Percentiles rank a stretch among this genome's conserved stretches.
phyloP scores from a whole-genome alignment of 2,888 invertebrate genomes.

The Coecobrya sp. region DNA sequence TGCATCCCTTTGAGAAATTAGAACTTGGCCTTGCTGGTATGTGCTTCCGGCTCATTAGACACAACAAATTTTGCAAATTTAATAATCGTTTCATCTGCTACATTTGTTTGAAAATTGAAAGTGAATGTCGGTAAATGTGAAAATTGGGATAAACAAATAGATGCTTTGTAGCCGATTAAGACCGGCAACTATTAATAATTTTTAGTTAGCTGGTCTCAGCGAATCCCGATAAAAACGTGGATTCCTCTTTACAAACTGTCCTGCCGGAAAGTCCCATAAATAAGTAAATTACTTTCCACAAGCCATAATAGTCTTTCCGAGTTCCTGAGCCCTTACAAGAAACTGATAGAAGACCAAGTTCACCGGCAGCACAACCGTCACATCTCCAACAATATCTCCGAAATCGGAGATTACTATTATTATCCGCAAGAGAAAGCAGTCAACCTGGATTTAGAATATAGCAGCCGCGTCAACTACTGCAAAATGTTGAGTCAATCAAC shows the following conservation, averaged over 20 bases:
- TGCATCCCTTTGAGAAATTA: constrained; percentile 46
- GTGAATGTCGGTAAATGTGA: neutral
- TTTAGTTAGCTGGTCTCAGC: neutral
- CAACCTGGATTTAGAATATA: constrained; percentile 77
- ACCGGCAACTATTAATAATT: neutral
- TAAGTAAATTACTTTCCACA: neutral
- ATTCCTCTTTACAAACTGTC: neutral
- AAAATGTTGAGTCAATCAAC: constrained; percentile 84
- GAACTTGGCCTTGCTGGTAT: constrained; percentile 2
- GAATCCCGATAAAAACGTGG: neutral
- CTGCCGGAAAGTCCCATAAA: neutral
- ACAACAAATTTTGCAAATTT: constrained; percentile 32
- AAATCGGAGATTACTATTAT: neutral
- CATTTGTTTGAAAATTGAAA: neutral
- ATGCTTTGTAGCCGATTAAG: neutral
- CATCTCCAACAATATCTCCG: neutral
- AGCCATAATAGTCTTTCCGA: neutral
- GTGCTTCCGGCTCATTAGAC: constrained; percentile 23
- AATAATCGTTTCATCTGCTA: constrained; percentile 10
- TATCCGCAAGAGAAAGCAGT: constrained; percentile 21
- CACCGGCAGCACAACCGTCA: neutral
- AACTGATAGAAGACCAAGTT: neutral
- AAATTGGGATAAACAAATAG: neutral
- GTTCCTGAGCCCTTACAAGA: neutral
- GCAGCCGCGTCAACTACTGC: constrained; percentile 75